Evolutionary conservation across 92 coral and sea anemone species (phyloP).

Genomic region (Muricea muricata): DNA sequence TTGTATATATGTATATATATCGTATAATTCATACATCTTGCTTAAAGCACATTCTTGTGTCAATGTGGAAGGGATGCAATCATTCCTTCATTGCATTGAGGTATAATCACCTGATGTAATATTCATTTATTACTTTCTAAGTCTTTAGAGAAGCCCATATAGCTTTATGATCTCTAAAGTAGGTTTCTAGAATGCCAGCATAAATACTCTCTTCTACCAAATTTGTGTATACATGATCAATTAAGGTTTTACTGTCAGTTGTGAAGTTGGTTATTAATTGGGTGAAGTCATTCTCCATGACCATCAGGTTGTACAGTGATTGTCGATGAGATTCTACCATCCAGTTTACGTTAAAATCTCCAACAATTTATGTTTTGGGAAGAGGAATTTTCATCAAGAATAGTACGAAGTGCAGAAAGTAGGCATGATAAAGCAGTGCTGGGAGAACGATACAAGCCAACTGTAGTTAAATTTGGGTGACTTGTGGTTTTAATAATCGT

Average conservation of each 20-base stretch:
- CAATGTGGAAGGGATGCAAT: too few species aligned
- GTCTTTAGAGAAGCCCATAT: constrained; percentile 48
- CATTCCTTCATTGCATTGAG: too few species aligned
- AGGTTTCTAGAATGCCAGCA: constrained; percentile 49
- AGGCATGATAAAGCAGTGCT: constrained; percentile 22
- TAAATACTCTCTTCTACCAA: not conserved
- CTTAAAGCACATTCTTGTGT: too few species aligned
- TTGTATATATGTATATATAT: too few species aligned
- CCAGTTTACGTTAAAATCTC: constrained; percentile 52
- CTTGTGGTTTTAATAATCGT: not conserved
- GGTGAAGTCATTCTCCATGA: not conserved
- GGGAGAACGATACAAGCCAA: constrained; percentile 42
- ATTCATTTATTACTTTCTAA: too few species aligned
- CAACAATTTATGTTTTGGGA: constrained; percentile 39
- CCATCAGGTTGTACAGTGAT: not conserved
- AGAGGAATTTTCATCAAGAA: constrained; percentile 39
- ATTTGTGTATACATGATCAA: constrained; percentile 18
- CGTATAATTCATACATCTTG: too few species aligned
- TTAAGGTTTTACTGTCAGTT: not conserved
- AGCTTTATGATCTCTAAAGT: constrained; percentile 73
- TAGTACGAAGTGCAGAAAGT: constrained; percentile 1
- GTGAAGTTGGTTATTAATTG: constrained; percentile 7
- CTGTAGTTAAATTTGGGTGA: constrained; percentile 12
- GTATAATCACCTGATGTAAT: too few species aligned
- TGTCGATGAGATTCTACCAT: not conserved